phyloP scores from a whole-genome alignment of 2,113 vertebrate species.

The Daubentonia madagascariensis region DNA sequence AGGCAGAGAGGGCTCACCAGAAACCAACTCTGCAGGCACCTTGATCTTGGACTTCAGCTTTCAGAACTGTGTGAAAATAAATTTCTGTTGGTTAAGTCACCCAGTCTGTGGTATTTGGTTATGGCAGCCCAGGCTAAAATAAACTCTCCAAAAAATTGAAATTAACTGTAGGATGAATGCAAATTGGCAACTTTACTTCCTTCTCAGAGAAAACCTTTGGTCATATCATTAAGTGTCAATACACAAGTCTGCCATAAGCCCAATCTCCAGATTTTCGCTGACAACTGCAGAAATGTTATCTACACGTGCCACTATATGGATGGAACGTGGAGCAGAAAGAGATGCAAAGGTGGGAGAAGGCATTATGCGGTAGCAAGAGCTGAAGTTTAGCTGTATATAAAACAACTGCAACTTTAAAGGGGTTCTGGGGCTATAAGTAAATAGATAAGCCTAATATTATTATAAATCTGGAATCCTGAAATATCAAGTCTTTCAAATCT shows the following conservation, averaged over 20 bases:
- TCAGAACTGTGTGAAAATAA: background rate
- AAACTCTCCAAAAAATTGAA: background rate
- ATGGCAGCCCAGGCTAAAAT: background rate
- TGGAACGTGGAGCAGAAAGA: background rate
- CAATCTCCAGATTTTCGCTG: background rate
- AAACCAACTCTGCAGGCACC: background rate
- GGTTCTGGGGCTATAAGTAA: background rate
- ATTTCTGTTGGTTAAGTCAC: background rate
- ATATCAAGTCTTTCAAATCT: background rate
- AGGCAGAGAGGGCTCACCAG: background rate
- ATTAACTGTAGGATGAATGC: background rate
- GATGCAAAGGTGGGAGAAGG: background rate
- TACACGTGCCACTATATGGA: fast-evolving
- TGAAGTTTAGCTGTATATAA: background rate
- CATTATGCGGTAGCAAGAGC: background rate
- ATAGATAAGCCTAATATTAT: background rate
- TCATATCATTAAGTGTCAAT: background rate
- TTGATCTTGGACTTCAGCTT: background rate
- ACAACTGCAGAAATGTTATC: background rate
- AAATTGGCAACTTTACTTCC: background rate
- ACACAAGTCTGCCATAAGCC: background rate
- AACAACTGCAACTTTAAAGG: background rate
- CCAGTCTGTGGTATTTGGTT: background rate
- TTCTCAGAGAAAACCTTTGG: background rate
- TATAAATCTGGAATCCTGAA: background rate